Conservation (phyloP, 2,113 vertebrate species). For the Corythaixoides concolor region DNA sequence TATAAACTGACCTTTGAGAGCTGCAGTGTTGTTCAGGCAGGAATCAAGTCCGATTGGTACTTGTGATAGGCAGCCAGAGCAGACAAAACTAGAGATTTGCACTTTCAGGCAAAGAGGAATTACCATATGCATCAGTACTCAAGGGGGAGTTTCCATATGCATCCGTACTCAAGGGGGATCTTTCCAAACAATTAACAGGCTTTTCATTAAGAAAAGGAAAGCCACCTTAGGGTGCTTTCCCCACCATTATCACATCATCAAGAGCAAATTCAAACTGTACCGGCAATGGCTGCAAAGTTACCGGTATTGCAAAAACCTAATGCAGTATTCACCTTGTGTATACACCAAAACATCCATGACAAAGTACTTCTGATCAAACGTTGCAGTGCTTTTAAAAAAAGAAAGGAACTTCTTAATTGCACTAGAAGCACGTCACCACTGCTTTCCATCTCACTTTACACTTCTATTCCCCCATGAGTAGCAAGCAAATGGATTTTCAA, state of each 20-base stretch:
- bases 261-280: background rate
- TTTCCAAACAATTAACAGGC: background rate
- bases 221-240: background rate
- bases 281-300: background rate
- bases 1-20: conserved; percentile 2
- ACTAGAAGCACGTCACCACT: background rate
- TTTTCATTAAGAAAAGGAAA: background rate
- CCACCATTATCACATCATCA: conserved; percentile 19
- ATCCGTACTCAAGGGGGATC: background rate
- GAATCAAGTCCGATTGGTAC: background rate
- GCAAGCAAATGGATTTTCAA: background rate
- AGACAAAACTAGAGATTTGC: background rate
- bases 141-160: background rate
- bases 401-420: background rate
- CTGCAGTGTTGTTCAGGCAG: background rate
- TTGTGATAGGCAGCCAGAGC: background rate
- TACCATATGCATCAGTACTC: background rate
- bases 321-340: background rate
- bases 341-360: background rate
- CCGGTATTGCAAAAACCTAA: background rate
- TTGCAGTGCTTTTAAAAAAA: too few species aligned
- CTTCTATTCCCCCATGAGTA: background rate
- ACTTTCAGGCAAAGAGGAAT: background rate
- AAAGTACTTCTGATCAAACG: background rate
- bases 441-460: background rate